Percentiles rank a stretch among this genome's conserved stretches.
Conservation (phyloP, 2,888 invertebrate species). For the Polydrusus cervinus region DNA sequence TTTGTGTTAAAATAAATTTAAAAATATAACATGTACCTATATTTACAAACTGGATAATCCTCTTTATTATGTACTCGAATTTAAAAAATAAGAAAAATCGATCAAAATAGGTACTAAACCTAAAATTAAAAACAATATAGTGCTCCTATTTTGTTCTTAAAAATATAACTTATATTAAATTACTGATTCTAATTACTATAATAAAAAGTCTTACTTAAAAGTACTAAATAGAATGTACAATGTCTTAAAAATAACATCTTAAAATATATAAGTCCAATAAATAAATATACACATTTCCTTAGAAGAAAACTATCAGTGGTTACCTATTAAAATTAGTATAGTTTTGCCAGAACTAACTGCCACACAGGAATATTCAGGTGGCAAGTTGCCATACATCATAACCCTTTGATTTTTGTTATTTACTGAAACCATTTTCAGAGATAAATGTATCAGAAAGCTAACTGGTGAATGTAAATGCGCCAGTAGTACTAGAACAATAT, state of each 20-base stretch:
- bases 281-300: conserved; percentile 40
- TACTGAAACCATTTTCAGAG: too few relatives aligned
- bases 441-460: too few relatives aligned
- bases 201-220: conserved; percentile 4
- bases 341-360: too few relatives aligned
- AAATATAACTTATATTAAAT: not conserved
- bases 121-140: not conserved
- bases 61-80: not conserved
- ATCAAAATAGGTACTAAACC: too few relatives aligned
- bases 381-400: too few relatives aligned
- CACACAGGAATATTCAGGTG: too few relatives aligned
- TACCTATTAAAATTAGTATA: too few relatives aligned
- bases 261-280: conserved; percentile 37
- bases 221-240: conserved; percentile 33
- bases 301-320: not conserved
- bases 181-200: not conserved
- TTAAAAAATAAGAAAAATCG: too few relatives aligned
- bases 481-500: too few relatives aligned
- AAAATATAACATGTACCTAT: too few relatives aligned
- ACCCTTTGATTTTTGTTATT: too few relatives aligned
- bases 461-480: too few relatives aligned
- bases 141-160: not conserved
- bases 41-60: not conserved
- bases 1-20: not conserved
- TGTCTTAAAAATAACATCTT: conserved; percentile 18